Evolutionary conservation across 2,113 vertebrate species (phyloP).

Genomic region (Trichechus manatus): DNA sequence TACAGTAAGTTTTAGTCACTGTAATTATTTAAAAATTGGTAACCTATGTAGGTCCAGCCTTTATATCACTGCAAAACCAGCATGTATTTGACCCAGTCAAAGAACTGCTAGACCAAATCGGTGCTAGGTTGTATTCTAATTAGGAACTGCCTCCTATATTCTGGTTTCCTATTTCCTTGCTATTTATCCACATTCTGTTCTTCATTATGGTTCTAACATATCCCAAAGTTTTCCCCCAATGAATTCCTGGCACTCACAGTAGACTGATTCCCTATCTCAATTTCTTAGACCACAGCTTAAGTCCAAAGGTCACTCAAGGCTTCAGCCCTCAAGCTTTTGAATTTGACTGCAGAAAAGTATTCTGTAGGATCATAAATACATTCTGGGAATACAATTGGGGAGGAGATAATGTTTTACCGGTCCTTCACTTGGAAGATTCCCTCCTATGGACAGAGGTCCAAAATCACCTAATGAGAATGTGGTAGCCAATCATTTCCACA

Average conservation of each 20-base stretch:
- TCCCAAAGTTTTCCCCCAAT: not conserved
- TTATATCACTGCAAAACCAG: conserved; percentile 27
- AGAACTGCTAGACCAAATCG: not conserved
- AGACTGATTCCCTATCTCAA: not conserved
- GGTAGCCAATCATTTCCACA: not conserved
- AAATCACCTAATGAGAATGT: not conserved
- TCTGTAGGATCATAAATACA: not conserved
- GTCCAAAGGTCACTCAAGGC: not conserved
- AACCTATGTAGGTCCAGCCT: not conserved
- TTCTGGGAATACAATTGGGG: not conserved
- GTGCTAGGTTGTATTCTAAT: not conserved
- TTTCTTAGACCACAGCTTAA: not conserved
- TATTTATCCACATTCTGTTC: not conserved
- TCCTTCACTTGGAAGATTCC: not conserved
- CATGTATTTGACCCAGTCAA: not conserved
- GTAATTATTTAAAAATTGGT: not conserved
- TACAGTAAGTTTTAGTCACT: not conserved
- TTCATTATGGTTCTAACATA: not conserved
- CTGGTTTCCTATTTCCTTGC: not conserved
- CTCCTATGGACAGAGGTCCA: not conserved
- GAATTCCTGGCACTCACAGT: not conserved
- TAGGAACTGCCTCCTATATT: not conserved
- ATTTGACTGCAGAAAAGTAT: not conserved
- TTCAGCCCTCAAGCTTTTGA: not conserved
- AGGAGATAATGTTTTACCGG: not conserved